Evolutionary conservation across 2,113 vertebrate species (phyloP), one percentile per base, ranked within the genome.

Genomic region (Thamnophis sirtalis): DNA sequence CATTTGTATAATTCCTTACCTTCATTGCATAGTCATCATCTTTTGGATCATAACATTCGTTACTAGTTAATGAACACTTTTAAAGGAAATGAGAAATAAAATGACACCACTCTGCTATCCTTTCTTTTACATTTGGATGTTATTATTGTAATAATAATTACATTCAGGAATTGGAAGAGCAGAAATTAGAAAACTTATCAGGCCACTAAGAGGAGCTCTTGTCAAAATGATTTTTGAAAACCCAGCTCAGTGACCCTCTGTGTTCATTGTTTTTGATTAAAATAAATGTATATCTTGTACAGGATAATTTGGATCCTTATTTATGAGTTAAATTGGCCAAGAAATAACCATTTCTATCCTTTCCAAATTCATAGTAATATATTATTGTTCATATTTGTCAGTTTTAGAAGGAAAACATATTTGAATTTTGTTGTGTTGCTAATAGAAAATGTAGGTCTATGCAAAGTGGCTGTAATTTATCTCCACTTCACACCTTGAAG

Each of bases 201-300:
- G 9, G 28, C 95, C 97, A 94, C 97, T 91, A 17, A 95, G 97
- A 43, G 97, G 97, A 95, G 97, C 97, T 96, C 95, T 94, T 94
- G 95, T 9, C 95, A 94, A 97, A 89, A 58, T 0, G 0, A 97
- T 96, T 5, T 54, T 68, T 22, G 3, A 4, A 43, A 33, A 63
- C 11, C 0, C 15, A 89, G 86, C 11, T 91, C 2, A 11, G 53
- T 58, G 9, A 58, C n/a, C 48, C 90, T n/a, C 21, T 33, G 28
- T 22, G 9, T 84, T 92, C 86, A 88, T 43, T 58, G 43, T 5
- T 13, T 4, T 19, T 49, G 48, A 9, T 48, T 17, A 49, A 50
- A 63, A 24, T 1, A 60, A 51, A 80, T 43, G 3, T 13, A 7
- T 2, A 5, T 5, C 2, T 55, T 43, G 33, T 21, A 43, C 85